Conservation (phyloP, 2,888 invertebrate species). For the Pachymerium ferrugineum region DNA sequence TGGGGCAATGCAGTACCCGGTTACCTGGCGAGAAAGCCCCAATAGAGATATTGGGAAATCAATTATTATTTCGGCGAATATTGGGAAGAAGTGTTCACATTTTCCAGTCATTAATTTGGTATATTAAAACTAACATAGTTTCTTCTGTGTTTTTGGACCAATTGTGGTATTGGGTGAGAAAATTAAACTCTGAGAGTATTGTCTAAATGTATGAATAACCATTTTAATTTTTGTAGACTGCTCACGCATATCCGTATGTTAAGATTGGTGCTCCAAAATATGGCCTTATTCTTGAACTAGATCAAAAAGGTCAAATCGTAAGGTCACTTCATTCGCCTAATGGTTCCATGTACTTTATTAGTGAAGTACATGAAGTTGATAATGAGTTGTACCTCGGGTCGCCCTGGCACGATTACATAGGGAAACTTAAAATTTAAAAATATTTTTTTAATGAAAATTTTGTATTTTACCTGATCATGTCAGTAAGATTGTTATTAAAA, state of each 20-base stretch:
- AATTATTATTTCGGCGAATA: conserved; percentile 32
- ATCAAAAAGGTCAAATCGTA: conserved; percentile 44
- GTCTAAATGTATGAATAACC: not conserved
- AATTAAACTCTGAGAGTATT: not conserved
- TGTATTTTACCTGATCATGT: not conserved
- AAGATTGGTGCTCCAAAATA: conserved; percentile 39
- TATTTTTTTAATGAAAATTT: not conserved
- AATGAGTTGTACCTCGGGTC: conserved; percentile 47
- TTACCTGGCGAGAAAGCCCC: conserved; percentile 14
- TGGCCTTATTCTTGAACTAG: conserved; percentile 45
- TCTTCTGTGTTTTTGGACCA: not conserved
- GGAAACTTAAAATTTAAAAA: conserved; percentile 38
- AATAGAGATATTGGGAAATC: conserved; percentile 17
- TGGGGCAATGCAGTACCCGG: conserved; percentile 40
- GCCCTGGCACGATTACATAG: conserved; percentile 40
- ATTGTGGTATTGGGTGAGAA: not conserved
- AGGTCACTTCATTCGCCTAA: conserved; percentile 45
- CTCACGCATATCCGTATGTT: conserved; percentile 32
- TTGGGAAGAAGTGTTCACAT: conserved; percentile 32
- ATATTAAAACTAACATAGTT: not conserved
- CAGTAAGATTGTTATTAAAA: not conserved
- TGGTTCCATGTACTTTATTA: conserved; percentile 42
- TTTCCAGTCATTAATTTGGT: not conserved
- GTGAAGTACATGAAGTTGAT: conserved; percentile 45
- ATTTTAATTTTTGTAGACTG: conserved; percentile 29